Base-by-base conservation (phyloP, 2,888 invertebrate genomes). In the Cheiracanthium punctorium region DNA sequence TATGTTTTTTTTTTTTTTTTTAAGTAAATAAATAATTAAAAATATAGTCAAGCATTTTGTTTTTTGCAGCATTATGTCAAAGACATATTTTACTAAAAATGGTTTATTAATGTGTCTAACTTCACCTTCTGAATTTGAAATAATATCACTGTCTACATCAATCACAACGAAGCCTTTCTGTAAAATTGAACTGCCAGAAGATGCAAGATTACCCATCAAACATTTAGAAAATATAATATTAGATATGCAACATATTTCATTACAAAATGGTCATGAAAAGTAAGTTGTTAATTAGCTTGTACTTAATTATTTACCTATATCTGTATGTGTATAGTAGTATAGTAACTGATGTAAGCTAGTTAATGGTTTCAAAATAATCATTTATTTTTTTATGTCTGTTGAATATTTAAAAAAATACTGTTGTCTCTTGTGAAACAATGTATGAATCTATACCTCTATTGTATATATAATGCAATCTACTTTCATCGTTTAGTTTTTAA, bases 31-130 rank as follows among this genome's bases (percentile, higher is more conserved):
- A n/a, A n/a, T n/a, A n/a, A n/a, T n/a, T n/a, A n/a, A n/a, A n/a
- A n/a, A n/a, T 14, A 10, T 64, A 24, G 17, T 67, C n/a, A 30
- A 29, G 4, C n/a, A 65, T 17, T 41, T 20, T 17, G 29, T 75
- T 29, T 48, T 32, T 75, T 81, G 1, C 41, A 87, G 87, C 12
- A 71, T 69, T 41, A 32, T 98, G 91, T 96, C 97, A 77, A 97
- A 96, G 88, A 93, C 97, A 90, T 96, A 97, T 89, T 98, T 98
- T 93, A 97, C 97, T 67, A 95, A 95, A 91, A 94, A 94, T 88
- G 98, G 98, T 12, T 97, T 98, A 93, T 98, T 97, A 71, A 94
- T 98, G 90, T 98, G 96, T 92, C 94, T 98, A 91, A 95, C 96
- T 92, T 97, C 97, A 7, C 96, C 97, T 24, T 97, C 97, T 0